Evolutionary conservation across 2,888 invertebrate genomes (phyloP), one percentile per base, ranked within the genome.

Genomic region (Diaprepes abbreviatus): DNA sequence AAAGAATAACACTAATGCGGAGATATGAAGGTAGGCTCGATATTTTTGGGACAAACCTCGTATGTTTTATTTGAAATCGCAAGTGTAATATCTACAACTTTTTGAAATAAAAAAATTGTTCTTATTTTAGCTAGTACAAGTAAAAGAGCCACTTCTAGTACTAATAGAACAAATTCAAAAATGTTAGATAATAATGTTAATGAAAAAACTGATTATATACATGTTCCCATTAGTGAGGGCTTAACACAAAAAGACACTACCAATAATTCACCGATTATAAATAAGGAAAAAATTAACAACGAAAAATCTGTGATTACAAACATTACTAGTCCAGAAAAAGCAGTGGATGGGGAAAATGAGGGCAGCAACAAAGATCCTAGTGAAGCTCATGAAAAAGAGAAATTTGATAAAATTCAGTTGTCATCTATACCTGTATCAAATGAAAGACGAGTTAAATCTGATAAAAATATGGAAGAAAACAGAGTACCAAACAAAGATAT

Each of bases 361-460:
- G 3, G 5, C 3, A 24, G 5, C 3, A 24, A 24, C 3, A 5
- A 24, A 4, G 5, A 5, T 24, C 24, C 3, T 24, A 24, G 24
- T 43, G 40, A 60, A 65, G 67, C 35, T 14, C 3, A 6, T 9
- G 3, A 35, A 16, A 33, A 43, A 38, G 12, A 12, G 58, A 38
- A 17, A 14, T 31, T 10, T 16, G n/a, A 55, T 35, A 31, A 6
- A 17, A 16, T 35, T 7, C 7, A 12, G 2, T 1, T 10, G 16
- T 48, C 16, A 14, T 4, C 19, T 33, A 16, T 28, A 28, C 14
- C 48, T 7, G 16, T 50, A 19, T 19, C 33, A 28, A 9, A 17
- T 43, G 35, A 17, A 6, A 35, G 6, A n/a, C 1, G 12, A 45
- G 1, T 16, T 12, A n/a, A 52, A 21, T 10, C 7, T 7, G 24